Base-by-base conservation (phyloP, 2,113 vertebrate genomes). In the Beaufortia kweichowensis region DNA sequence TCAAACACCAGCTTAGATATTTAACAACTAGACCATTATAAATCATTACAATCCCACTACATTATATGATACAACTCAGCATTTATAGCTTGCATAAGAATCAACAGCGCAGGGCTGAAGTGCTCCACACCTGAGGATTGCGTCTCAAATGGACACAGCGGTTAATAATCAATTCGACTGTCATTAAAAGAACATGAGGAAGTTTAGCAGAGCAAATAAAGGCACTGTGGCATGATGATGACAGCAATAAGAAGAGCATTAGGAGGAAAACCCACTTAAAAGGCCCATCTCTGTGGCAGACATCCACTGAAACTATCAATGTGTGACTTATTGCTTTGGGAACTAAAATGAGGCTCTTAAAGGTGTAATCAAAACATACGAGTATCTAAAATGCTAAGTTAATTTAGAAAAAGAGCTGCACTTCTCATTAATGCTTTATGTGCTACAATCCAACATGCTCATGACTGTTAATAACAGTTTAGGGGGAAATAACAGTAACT, bases 191-290 rank as follows among this genome's bases (percentile, higher is more conserved):
- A 5, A 26, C 35, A 43, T 17, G 63, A 59, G 55, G 26, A 41
- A 76, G 50, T 57, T 28, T 39, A 21, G 33, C 50, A 39, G 62
- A 43, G 33, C 75, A 56, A 67, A 76, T 76, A 66, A 76, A 66
- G 50, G 21, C 24, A 76, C 46, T 64, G 24, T 67, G 67, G 48
- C 75, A 76, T 41, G 63, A 19, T 43, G 35, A 55, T 39, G 23
- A 43, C 29, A 55, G 62, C 53, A 66, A 59, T 66, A 56, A 65
- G 41, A 65, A 33, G 24, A 10, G 31, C 46, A 66, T 43, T 56
- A 65, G 7, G 24, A 55, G 33, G 11, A 33, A 69, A 55, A 46
- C 48, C 65, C 43, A 55, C 66, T 69, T 69, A 33, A 69, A 28
- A 55, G 48, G 29, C 48, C 48, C 29, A 35, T 69, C 66, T 55